Evolutionary conservation across 2,888 invertebrate species (phyloP).

Genomic region (Sarcophaga caerulescens): DNA sequence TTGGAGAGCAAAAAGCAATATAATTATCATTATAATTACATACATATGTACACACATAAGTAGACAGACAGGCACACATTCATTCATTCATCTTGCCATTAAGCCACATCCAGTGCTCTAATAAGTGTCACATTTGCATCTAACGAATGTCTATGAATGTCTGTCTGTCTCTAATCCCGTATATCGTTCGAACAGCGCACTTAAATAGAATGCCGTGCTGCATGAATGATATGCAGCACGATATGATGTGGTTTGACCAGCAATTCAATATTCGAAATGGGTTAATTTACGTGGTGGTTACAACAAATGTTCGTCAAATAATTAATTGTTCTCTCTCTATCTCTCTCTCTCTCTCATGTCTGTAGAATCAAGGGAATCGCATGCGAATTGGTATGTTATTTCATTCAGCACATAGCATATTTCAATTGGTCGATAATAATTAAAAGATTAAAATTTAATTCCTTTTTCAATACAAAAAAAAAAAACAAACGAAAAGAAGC

Average conservation of each 20-base stretch:
- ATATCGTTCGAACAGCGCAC: not conserved
- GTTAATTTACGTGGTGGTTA: slow-evolving; percentile 33
- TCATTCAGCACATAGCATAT: slow-evolving; percentile 20
- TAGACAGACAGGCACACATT: not conserved
- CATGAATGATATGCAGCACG: not conserved
- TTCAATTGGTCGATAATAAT: slow-evolving; percentile 43
- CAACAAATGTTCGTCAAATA: slow-evolving; percentile 6
- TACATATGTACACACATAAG: not conserved
- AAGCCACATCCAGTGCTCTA: not conserved
- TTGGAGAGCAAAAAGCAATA: slow-evolving; percentile 21
- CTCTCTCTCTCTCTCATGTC: not conserved
- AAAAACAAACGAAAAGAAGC: slow-evolving; percentile 25
- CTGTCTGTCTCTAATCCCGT: not conserved
- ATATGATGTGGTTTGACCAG: not conserved
- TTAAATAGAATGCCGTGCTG: not conserved
- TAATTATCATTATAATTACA: slow-evolving; percentile 54
- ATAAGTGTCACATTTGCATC: slow-evolving; percentile 25
- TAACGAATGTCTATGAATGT: not conserved
- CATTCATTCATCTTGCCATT: not conserved
- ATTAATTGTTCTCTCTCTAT: not conserved
- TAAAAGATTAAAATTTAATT: slow-evolving; percentile 58
- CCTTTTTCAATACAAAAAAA: slow-evolving; percentile 16
- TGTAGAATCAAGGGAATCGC: not conserved
- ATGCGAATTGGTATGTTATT: slow-evolving; percentile 6
- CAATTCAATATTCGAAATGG: slow-evolving; percentile 36